Base-by-base conservation (phyloP, 2,113 vertebrate genomes). In the Bubalus kerabau region DNA sequence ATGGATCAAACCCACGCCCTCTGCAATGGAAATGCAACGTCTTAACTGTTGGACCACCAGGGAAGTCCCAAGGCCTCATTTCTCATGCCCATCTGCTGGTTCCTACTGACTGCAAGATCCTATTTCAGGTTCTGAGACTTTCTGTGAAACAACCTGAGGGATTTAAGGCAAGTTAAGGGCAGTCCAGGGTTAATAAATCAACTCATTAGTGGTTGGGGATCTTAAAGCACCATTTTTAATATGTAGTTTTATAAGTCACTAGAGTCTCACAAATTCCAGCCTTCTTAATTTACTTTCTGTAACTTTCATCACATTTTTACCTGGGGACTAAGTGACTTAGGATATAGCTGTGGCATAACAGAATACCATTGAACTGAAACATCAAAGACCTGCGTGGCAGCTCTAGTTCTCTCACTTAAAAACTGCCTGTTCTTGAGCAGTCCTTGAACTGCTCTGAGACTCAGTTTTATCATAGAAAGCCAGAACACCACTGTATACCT, bases 81-180 rank as follows among this genome's bases (percentile, higher is more conserved):
- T 91, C 71, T 95, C 81, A 87, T 81, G 62, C 10, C 15, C 54
- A 32, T 95, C 54, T 87, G 93, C 67, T 92, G 52, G 36, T 82
- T 90, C 36, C 78, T 93, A 48, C 67, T 52, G 30, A 86, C 67
- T 48, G 57, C 87, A 62, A 94, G 90, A 95, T 80, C 56, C n/a
- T 83, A 90, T 97, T 93, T 94, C 80, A 54, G 32, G 28, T 94
- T 96, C 74, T 98, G 74, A 62, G 62, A 85, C 67, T 81, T 26
- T 87, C 50, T 67, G 71, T 24, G 84, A 60, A 54, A 90, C 87
- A 90, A 56, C 46, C 60, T 40, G 13, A 21, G 89, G 78, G 40
- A 94, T 76, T 95, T 87, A 81, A 89, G 48, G 54, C 26, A 89
- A 93, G 78, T 95, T 93, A 96, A 97, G 82, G n/a, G 48, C 67